Evolutionary conservation across 2,113 vertebrate genomes (phyloP).

Genomic region (Thamnophis sirtalis): DNA sequence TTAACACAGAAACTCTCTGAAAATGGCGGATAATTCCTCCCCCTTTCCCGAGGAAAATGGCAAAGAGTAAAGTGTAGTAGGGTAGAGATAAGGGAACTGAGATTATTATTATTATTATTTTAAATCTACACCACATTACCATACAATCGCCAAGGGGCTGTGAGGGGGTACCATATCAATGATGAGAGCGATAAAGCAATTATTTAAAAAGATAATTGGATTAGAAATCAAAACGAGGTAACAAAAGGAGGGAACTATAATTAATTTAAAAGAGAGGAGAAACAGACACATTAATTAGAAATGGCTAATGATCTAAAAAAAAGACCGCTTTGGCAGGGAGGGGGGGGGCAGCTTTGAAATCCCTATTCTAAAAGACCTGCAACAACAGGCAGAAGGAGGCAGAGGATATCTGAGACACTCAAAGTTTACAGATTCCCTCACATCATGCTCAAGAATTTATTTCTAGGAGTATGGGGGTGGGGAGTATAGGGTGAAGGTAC

Average conservation of each 20-base stretch:
- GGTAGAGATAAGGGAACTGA: not conserved
- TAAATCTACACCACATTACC: not conserved
- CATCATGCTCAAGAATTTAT: too few species aligned
- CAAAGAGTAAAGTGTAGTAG: not conserved
- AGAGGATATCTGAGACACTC: fast-evolving
- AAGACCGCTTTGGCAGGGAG: not conserved
- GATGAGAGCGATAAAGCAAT: slow-evolving; percentile 62
- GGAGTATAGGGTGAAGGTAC: not conserved
- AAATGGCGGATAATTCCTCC: not conserved
- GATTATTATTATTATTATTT: not conserved
- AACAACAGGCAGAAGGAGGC: not conserved
- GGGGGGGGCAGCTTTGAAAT: not conserved
- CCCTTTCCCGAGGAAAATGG: not conserved
- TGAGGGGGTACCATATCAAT: slow-evolving; percentile 18
- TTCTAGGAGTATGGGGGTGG: not conserved
- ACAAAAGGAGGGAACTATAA: slow-evolving; percentile 55
- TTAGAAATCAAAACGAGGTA: slow-evolving; percentile 62
- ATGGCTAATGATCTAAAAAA: slow-evolving; percentile 41
- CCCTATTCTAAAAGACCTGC: not conserved
- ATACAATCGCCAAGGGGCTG: slow-evolving; percentile 28
- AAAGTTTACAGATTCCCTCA: not conserved
- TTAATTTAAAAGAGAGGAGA: slow-evolving; percentile 55
- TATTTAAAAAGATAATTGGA: slow-evolving; percentile 68
- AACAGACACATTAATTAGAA: slow-evolving; percentile 62
- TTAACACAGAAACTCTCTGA: not conserved